Evolutionary conservation across 1,140 invertebrate species (phyloP), one percentile per base, ranked within the genome.

Genomic region (Bicyclus anynana): DNA sequence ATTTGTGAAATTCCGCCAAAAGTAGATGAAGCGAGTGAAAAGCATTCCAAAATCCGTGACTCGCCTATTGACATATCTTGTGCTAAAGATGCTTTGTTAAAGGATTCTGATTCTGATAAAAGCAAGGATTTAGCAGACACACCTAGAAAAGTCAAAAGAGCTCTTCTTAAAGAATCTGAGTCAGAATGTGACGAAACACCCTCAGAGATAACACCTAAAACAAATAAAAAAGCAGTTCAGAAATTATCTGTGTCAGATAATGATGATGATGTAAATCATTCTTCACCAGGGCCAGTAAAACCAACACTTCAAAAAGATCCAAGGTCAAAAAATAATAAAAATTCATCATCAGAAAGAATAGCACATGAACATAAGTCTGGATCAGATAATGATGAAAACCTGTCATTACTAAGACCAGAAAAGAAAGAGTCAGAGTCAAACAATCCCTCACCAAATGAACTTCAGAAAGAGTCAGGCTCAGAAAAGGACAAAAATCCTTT

Each of bases 201-300:
- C n/a, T n/a, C n/a, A n/a, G n/a, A n/a, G n/a, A n/a, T n/a, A n/a
- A 59, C 61, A 37, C n/a, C 55, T 52, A 51, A 56, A 6, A 62
- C 38, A 44, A 53, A 69, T 16, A 80, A 73, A 62, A 62, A 53
- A 47, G 29, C 67, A 9, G 52, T 74, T 18, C 59, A 77, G 21
- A 53, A 65, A 50, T 66, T 73, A 14, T 75, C 76, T 47, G 70
- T 77, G 47, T 67, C 67, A 21, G 72, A n/a, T n/a, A n/a, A n/a
- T n/a, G n/a, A 75, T 26, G 51, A 40, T 20, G 20, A 20, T 3
- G 17, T 3, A 2, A 40, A 40, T 40, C 6, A 6, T 2, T 5
- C 38, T 16, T 40, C 13, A 40, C 23, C 23, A 23, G 7, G 23
- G 23, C 23, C 23, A 23, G 3, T 23, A 23, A 23, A 23, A 23